Conservation (phyloP, 2,888 invertebrate species). For the Andrena dorsata region DNA sequence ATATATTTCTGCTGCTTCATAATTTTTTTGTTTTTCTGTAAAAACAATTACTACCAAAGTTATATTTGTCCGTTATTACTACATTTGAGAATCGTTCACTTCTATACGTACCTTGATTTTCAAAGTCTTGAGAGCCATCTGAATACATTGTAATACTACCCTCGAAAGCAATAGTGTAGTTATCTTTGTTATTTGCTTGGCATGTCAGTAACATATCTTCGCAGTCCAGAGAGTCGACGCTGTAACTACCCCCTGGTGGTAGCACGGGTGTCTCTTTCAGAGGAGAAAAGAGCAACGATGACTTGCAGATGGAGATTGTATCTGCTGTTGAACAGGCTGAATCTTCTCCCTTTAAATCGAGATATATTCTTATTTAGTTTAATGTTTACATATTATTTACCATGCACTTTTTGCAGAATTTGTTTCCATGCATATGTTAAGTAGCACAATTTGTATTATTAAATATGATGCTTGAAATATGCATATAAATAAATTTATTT, state of each 20-base stretch:
- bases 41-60: constrained; percentile 25
- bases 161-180: constrained; percentile 97
- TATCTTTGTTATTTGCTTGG: constrained; percentile 95
- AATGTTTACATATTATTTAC: neutral
- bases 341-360: constrained; percentile 88
- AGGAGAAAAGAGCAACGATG: constrained; percentile 95
- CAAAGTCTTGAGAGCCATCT: constrained; percentile 87
- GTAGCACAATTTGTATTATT: constrained; percentile 18
- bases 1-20: constrained; percentile 79
- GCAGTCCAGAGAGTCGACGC: constrained; percentile 96
- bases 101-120: constrained; percentile 78
- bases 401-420: constrained; percentile 46
- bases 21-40: constrained; percentile 82
- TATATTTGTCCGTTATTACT: constrained; percentile 52
- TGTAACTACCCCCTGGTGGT: constrained; percentile 91
- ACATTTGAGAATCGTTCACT: too few relatives aligned
- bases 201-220: constrained; percentile 96
- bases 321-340: constrained; percentile 89
- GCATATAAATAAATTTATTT: constrained; percentile 22
- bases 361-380: constrained; percentile 16
- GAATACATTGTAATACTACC: constrained; percentile 94
- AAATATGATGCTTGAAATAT: constrained; percentile 11
- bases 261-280: constrained; percentile 91
- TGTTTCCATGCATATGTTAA: constrained; percentile 53
- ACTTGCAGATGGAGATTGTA: constrained; percentile 96